Percentiles rank a stretch among this genome's conserved stretches.
phyloP scores from a whole-genome alignment of 2,797 vertebrate species.

The Rhynchotus rufescens region DNA sequence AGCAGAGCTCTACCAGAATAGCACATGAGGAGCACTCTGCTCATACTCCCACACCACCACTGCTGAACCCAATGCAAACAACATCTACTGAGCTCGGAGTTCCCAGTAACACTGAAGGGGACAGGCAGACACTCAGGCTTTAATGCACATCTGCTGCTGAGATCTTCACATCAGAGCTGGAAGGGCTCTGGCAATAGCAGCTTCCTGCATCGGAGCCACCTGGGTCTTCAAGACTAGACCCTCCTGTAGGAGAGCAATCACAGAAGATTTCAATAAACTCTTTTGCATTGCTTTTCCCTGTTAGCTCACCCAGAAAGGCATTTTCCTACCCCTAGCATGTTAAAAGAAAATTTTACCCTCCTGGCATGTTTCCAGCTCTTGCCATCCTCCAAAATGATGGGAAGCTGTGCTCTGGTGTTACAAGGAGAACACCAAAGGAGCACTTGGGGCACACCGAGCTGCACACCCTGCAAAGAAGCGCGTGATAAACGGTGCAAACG shows the following conservation, averaged over 20 bases:
- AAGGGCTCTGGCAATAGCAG: neutral
- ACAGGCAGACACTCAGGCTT: neutral
- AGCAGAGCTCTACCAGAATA: neutral
- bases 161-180: neutral
- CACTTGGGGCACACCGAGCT: neutral
- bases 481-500: accelerated
- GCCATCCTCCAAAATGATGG: neutral
- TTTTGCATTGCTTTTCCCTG: neutral
- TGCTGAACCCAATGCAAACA: neutral
- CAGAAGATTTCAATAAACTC: accelerated
- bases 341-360: neutral
- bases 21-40: neutral
- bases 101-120: neutral
- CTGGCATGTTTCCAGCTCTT: neutral
- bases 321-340: neutral
- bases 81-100: neutral
- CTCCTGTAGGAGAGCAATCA: neutral
- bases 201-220: neutral
- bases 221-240: neutral
- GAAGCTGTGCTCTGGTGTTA: neutral
- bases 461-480: neutral
- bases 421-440: neutral
- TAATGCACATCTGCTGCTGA: neutral
- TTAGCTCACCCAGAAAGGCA: neutral
- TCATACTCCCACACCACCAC: neutral